Evolutionary conservation across 2,113 vertebrate genomes (phyloP).

Genomic region (Phyllopteryx taeniolatus): DNA sequence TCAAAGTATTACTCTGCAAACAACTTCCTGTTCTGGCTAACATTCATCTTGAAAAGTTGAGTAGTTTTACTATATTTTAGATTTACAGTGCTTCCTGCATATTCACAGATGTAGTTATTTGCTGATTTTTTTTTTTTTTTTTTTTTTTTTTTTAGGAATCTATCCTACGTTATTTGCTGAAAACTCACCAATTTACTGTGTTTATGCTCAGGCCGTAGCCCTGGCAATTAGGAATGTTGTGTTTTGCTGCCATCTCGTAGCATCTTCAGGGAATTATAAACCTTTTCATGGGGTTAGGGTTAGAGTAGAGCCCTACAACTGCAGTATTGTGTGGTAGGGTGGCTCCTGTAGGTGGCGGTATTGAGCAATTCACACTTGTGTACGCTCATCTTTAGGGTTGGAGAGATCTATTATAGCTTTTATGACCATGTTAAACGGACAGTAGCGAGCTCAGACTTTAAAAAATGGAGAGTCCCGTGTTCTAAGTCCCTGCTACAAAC

Average conservation of each 20-base stretch:
- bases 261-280: no score
- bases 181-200: background rate
- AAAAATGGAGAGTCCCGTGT: background rate
- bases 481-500: constrained; percentile 7
- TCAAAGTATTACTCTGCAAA: no score
- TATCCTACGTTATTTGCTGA: background rate
- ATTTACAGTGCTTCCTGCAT: background rate
- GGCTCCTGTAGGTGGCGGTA: background rate
- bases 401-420: constrained; percentile 11
- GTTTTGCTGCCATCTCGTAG: background rate
- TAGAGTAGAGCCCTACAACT: no score
- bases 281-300: no score
- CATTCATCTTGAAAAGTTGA: no score
- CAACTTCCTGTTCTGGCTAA: no score
- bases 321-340: no score
- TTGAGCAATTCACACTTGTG: background rate
- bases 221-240: background rate
- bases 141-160: no score
- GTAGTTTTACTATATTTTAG: no score
- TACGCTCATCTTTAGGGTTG: constrained; percentile 1
- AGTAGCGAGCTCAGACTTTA: background rate
- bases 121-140: background rate
- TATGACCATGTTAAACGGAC: constrained; percentile 26
- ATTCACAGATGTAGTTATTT: background rate
- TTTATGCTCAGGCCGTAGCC: no score